Evolutionary conservation across 2,888 invertebrate species (phyloP).

Genomic region (Machimus atricapillus): DNA sequence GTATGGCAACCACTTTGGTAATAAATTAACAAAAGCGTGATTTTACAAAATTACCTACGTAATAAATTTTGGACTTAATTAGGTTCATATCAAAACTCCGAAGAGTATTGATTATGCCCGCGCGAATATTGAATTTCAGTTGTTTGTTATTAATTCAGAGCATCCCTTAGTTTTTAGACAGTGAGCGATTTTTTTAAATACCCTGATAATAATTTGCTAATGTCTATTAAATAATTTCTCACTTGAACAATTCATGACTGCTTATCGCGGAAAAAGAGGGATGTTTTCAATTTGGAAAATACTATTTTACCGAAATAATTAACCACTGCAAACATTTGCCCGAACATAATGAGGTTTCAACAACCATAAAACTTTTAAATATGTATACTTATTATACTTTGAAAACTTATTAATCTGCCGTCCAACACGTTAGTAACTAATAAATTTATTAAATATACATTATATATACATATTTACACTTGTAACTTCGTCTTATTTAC

Average conservation of each 20-base stretch:
- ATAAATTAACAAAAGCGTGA: background rate
- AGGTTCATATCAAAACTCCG: background rate
- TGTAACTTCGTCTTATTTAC: no score
- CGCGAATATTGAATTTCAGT: background rate
- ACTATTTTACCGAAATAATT: no score
- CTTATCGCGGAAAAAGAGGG: background rate
- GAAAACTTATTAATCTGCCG: background rate
- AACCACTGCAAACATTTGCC: background rate
- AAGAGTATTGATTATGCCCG: background rate
- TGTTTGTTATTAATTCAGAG: background rate
- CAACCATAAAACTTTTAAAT: background rate
- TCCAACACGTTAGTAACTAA: background rate
- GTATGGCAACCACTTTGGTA: background rate
- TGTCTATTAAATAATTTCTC: background rate
- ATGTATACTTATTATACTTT: no score
- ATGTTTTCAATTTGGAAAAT: no score
- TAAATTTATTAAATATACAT: no score
- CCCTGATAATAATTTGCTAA: background rate
- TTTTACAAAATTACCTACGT: background rate
- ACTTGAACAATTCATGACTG: background rate
- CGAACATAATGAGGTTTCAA: background rate
- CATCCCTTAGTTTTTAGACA: background rate
- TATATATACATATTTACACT: no score
- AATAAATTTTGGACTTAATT: background rate
- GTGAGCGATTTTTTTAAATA: background rate